Percentiles rank a stretch among this genome's conserved stretches.
Evolutionary conservation across 2,888 invertebrate species (phyloP).

Genomic region (Dasypogon diadema): DNA sequence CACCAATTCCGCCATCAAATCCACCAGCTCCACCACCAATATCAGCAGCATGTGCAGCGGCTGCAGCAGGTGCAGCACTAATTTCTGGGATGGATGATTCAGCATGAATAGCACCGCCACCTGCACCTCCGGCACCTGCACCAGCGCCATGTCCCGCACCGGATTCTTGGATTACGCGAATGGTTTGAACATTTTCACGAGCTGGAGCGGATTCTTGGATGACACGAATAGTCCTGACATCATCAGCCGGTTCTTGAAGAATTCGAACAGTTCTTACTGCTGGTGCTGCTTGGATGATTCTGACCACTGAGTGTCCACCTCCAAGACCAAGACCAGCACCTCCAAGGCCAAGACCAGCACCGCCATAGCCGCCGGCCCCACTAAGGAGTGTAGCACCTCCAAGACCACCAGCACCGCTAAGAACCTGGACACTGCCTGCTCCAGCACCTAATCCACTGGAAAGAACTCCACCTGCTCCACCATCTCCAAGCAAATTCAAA

Average conservation of each 20-base stretch:
- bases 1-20: neutral
- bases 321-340: neutral
- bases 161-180: slow-evolving; percentile 20
- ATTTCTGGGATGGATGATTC: neutral
- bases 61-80: neutral
- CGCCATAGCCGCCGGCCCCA: slow-evolving; percentile 5
- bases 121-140: neutral
- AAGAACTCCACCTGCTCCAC: neutral
- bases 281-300: neutral
- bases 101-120: neutral
- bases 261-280: neutral
- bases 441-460: neutral
- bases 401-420: slow-evolving; percentile 19
- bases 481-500: slow-evolving; percentile 12
- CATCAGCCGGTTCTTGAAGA: slow-evolving; percentile 10
- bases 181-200: slow-evolving; percentile 16
- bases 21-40: neutral
- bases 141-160: neutral
- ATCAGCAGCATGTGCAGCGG: neutral
- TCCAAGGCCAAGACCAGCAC: neutral
- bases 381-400: slow-evolving; percentile 1
- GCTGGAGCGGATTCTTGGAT: slow-evolving; percentile 35
- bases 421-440: neutral
- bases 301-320: neutral
- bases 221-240: neutral